Evolutionary conservation across 2,797 vertebrate species (phyloP), one percentile per base, ranked within the genome.

Genomic region (Catharus ustulatus): DNA sequence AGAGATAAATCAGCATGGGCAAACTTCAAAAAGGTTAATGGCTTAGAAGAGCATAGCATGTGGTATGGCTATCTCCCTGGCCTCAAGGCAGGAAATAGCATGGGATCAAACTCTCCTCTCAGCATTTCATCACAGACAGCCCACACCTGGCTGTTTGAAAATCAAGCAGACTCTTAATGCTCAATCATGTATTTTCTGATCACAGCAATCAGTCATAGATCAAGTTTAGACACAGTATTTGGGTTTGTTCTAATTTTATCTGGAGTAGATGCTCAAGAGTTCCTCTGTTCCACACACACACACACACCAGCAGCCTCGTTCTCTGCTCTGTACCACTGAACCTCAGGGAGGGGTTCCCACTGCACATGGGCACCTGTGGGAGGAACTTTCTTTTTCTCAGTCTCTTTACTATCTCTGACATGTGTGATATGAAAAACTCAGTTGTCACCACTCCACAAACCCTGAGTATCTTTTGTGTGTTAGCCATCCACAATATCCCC

Each of bases 31-130:
- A 94, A 91, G 87, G 63, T 13, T 84, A 75, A 48, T 57, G 75
- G 61, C 67, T 94, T 91, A 95, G 87, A 94, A 93, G 90, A 93
- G 49, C 69, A 63, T 93, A 94, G 95, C 80, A 66, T 90, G 94
- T 49, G 77, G 87, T 92, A 64, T 55, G 71, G 61, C 68, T 94
- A 66, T 94, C 89, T 94, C 64, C 67, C 85, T 74, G 74, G 74
- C 85, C 95, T 87, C n/a, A 27, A 87, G 83, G 88, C 83, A 90
- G 94, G 87, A 89, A 88, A 89, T 75, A 88, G 81, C 83, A 67
- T 30, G 57, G 67, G 71, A 94, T 96, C 89, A 90, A 93, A 89
- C 67, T 52, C 68, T 91, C 48, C 68, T 71, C 34, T 51, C 75
- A 68, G 38, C 80, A 87, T 92, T 94, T 97, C 81, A 94, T 69